phyloP scores from a whole-genome alignment of 1,140 invertebrate genomes.

The Pachypsylla venusta region DNA sequence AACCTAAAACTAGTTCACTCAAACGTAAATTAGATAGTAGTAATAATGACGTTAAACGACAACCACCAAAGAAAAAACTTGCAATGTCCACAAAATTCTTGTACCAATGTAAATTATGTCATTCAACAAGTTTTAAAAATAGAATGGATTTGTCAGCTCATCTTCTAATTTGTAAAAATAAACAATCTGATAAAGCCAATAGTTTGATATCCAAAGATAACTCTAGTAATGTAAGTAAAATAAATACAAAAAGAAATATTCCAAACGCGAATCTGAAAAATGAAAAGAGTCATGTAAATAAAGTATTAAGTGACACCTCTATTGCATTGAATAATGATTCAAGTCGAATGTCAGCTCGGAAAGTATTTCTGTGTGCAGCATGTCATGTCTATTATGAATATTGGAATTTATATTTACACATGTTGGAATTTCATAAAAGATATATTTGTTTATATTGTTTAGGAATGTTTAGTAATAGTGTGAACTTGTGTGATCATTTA shows the following conservation, averaged over 20 bases:
- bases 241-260: neutral
- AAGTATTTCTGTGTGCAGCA: slow-evolving; percentile 58
- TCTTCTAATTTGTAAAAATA: neutral
- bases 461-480: slow-evolving; percentile 58
- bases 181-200: neutral
- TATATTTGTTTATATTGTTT: slow-evolving; percentile 64
- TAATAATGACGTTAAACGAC: neutral
- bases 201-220: neutral
- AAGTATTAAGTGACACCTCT: slow-evolving; percentile 24
- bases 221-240: neutral
- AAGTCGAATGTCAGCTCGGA: slow-evolving; percentile 47
- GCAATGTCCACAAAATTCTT: neutral
- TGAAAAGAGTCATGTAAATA: too few relatives aligned
- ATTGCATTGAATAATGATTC: slow-evolving; percentile 26
- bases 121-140: neutral
- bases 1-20: neutral
- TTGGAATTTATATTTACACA: slow-evolving; percentile 67
- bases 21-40: neutral
- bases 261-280: neutral
- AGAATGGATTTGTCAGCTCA: neutral
- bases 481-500: slow-evolving; percentile 56
- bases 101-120: neutral
- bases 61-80: neutral
- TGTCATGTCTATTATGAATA: slow-evolving; percentile 67
- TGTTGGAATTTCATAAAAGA: slow-evolving; percentile 57